These are phyloP conservation scores for Crocodylus rhombifer DNA, from an alignment of 2,797 vertebrate genomes.

Conservation along the genomic window DNA sequence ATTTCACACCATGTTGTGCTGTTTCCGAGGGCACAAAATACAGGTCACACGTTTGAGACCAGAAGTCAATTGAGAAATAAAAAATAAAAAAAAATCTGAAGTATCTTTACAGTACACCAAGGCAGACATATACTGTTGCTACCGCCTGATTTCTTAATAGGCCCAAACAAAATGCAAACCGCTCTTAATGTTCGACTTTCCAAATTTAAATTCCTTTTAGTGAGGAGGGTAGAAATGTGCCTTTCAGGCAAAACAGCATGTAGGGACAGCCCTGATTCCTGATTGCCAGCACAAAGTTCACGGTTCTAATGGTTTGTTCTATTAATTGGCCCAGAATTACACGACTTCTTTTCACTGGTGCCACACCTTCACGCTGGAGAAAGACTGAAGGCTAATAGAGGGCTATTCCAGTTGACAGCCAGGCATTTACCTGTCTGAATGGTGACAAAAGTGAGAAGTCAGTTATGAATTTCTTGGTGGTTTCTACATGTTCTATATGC, in stretches of 20 bases:
- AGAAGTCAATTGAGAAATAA: slow-evolving; percentile 20
- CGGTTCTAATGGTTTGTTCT: rapidly evolving
- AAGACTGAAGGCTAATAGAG: rapidly evolving
- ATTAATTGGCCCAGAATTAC: neutral
- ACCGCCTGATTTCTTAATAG: neutral
- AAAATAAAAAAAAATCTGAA: slow-evolving; percentile 44
- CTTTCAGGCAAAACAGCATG: neutral
- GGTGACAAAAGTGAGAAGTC: neutral
- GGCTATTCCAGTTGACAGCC: neutral
- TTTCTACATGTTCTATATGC: neutral
- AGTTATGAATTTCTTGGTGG: neutral
- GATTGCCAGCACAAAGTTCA: rapidly evolving
- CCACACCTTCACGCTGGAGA: rapidly evolving
- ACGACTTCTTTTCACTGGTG: rapidly evolving
- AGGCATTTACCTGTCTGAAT: rapidly evolving
- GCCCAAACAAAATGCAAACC: neutral
- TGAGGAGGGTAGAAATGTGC: rapidly evolving
- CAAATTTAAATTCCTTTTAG: neutral
- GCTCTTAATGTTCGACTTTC: neutral
- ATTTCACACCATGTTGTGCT: slow-evolving; percentile 31
- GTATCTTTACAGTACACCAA: neutral
- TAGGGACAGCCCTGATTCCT: rapidly evolving
- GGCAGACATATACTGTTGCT: neutral
- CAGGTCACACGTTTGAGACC: slow-evolving; percentile 50
- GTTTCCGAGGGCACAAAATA: neutral